Percentiles rank a stretch among this genome's conserved stretches.
Conservation (phyloP, 30 jellyfish, hydroid and myxozoan species). For the Catostylus mosaicus region DNA sequence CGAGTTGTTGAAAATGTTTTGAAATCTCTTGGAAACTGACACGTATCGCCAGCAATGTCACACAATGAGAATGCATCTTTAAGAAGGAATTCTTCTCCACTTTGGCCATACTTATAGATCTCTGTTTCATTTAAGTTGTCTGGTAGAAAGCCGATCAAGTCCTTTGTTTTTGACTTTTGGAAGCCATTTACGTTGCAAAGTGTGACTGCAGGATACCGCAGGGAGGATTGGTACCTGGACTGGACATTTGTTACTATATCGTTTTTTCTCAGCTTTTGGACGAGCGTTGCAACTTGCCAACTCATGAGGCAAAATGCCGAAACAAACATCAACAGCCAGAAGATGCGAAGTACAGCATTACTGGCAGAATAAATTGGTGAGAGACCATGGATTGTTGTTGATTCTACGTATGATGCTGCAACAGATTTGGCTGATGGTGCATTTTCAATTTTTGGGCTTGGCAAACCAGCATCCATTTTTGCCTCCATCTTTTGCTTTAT, state of each 20-base stretch:
- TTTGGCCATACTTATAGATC: not conserved
- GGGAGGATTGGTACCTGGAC: not conserved
- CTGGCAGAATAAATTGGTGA: conserved; percentile 16
- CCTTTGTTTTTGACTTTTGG: not conserved
- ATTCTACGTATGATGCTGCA: not conserved
- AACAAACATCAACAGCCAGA: conserved; percentile 16
- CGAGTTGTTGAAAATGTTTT: not conserved
- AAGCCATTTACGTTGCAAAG: conserved; percentile 36
- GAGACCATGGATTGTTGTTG: conserved; percentile 51
- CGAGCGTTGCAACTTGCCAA: conserved; percentile 5
- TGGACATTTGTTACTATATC: not conserved
- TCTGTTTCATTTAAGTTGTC: not conserved
- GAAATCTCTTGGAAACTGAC: conserved; percentile 12
- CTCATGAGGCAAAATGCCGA: conserved; percentile 12
- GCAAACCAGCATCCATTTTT: no score
- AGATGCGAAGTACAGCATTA: not conserved
- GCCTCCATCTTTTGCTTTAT: no score
- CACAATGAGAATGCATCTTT: not conserved
- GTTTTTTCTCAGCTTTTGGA: not conserved
- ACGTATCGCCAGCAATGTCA: not conserved
- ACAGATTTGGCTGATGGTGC: not conserved
- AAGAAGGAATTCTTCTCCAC: not conserved
- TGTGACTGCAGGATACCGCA: conserved; percentile 44
- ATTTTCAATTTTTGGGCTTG: not conserved
- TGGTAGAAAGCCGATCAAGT: not conserved